Percentiles rank a stretch among this genome's conserved stretches.
phyloP scores from a whole-genome alignment of 1,140 invertebrate genomes.

The Drosophila gunungcola region DNA sequence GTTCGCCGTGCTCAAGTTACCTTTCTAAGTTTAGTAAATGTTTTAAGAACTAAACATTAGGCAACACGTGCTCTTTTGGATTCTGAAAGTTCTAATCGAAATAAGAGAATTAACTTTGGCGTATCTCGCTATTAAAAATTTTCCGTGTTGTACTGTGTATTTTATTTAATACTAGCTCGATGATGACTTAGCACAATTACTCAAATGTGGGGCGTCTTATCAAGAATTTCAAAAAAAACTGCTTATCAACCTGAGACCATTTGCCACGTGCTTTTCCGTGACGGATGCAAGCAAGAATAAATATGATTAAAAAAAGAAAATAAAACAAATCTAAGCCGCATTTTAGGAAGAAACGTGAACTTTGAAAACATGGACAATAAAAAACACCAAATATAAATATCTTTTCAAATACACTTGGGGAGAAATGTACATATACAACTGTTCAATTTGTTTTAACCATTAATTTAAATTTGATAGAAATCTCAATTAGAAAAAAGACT shows the following conservation, averaged over 20 bases:
- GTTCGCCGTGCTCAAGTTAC: not conserved
- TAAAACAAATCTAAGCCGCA: not conserved
- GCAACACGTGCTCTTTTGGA: too few relatives aligned
- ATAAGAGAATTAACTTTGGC: too few relatives aligned
- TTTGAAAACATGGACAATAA: too few relatives aligned
- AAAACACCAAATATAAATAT: too few relatives aligned
- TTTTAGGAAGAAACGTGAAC: too few relatives aligned
- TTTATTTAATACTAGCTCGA: not conserved
- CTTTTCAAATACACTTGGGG: too few relatives aligned
- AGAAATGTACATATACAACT: too few relatives aligned
- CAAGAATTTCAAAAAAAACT: not conserved
- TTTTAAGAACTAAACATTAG: too few relatives aligned
- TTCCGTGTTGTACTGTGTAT: not conserved
- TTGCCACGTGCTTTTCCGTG: constrained; percentile 23
- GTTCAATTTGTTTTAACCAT: too few relatives aligned
- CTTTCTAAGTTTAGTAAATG: not conserved
- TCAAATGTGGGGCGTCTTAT: constrained; percentile 30
- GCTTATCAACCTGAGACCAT: constrained; percentile 6
- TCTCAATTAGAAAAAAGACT: too few relatives aligned
- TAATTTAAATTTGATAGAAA: too few relatives aligned
- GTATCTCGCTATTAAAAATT: not conserved
- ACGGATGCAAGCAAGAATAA: constrained; percentile 12
- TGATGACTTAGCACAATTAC: constrained; percentile 2
- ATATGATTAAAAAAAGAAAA: not conserved
- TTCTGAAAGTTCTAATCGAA: too few relatives aligned